phyloP scores from a whole-genome alignment of 2,888 invertebrate species.

The Chirona hameri region DNA sequence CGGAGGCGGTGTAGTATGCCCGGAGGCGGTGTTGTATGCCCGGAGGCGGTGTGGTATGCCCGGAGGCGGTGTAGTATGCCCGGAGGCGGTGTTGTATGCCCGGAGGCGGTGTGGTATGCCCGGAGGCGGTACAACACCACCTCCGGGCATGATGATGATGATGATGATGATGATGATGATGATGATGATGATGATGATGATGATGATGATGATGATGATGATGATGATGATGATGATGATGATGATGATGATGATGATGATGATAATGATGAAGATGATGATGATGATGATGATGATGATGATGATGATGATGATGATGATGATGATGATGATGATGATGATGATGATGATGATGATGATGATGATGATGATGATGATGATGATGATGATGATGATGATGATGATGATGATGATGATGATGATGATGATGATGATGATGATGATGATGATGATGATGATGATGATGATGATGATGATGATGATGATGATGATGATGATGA shows the following conservation, averaged over 20 bases:
- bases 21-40: no score
- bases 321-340: conserved; percentile 12
- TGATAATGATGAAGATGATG: no score
- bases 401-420: neutral
- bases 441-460: conserved; percentile 22
- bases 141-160: no score
- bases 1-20: no score
- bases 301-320: neutral
- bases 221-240: conserved; percentile 22
- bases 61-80: no score
- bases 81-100: no score
- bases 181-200: neutral
- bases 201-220: conserved; percentile 10
- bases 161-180: neutral
- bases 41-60: no score
- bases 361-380: conserved; percentile 22
- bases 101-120: no score
- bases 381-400: neutral
- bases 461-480: conserved; percentile 22
- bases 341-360: conserved; percentile 22
- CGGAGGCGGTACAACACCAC: no score
- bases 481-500: conserved; percentile 22
- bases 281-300: no score
- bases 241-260: no score
- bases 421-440: conserved; percentile 22